These are phyloP conservation scores for Autographa gamma DNA, from an alignment of 2,888 invertebrate species.

Conservation along the genomic window DNA sequence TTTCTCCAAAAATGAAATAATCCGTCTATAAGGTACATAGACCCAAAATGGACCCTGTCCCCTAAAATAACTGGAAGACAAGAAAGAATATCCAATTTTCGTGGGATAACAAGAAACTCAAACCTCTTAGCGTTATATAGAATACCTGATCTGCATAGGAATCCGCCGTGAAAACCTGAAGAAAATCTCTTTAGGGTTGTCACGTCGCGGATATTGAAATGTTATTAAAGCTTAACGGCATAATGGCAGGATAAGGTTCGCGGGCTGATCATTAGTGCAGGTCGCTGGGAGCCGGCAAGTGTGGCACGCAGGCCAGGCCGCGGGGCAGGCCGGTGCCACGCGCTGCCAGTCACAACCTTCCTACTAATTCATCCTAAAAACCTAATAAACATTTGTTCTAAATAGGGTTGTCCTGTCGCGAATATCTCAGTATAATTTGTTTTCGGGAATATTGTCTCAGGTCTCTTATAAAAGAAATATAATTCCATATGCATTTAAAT, in stretches of 20 bases:
- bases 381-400: conserved; percentile 49
- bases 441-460: background rate
- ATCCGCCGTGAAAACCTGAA: conserved; percentile 40
- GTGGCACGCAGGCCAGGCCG: conserved; percentile 55
- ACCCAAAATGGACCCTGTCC: background rate
- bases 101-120: conserved; percentile 36
- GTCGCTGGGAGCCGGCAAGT: conserved; percentile 54
- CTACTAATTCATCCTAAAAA: conserved; percentile 50
- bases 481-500: background rate
- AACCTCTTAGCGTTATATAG: conserved; percentile 30
- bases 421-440: background rate
- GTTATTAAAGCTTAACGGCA: conserved; percentile 2
- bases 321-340: conserved; percentile 53
- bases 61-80: conserved; percentile 15
- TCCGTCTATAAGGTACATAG: conserved; percentile 1
- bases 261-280: conserved; percentile 32
- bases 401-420: conserved; percentile 35
- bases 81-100: conserved; percentile 48
- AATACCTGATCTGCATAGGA: conserved; percentile 52
- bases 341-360: conserved; percentile 53
- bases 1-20: conserved; percentile 1
- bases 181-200: conserved; percentile 32
- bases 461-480: background rate
- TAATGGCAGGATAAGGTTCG: conserved; percentile 14
- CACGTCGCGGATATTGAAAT: conserved; percentile 24